Evolutionary conservation across 2,888 invertebrate species (phyloP), one percentile per base, ranked within the genome.

Genomic region (Lucinisca nassula): DNA sequence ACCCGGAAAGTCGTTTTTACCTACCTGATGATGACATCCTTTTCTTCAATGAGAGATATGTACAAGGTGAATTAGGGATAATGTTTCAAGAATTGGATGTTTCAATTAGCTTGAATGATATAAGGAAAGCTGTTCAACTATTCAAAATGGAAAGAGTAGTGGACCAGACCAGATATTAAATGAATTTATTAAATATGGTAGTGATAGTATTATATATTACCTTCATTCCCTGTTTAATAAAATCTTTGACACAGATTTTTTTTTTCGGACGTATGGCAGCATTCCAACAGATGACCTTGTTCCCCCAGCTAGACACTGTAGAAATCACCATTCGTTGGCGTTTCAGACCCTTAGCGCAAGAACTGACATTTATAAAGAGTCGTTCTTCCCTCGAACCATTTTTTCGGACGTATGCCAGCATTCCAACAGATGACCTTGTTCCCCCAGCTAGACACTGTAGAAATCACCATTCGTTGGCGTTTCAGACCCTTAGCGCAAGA

Each of bases 161-260:
- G 79, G 79, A 24, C 79, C 79, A 70, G 79, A 79, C 24, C 21
- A 32, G 21, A 24, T 45, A 17, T 27, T 79, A 49, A 70, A 79
- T 35, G 79, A 79, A 35, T 79, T 79, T 73, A 72, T 79, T 27
- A 79, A 72, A 67, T 55, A 79, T n/a, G 79, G 79, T 17, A 72
- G 35, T 10, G 51, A 30, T 21, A 45, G 17, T 73, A n/a, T 79
- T 10, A 17, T 79, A 0, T 6, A 17, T 32, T 79, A 79, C 37
- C 8, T 79, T 0, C 6, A 32, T 24, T 37, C n/a, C 21, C 35
- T 73, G n/a, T 81, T 74, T 35, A 81, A 81, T 37, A 58, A 17
- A 38, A 21, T 81, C 2, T 58, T 74, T 24, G 27, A 73, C 27
- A 58, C 10, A 30, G 74, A 58, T 12, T 40, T 40, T 38, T 81